phyloP scores from a whole-genome alignment of 2,113 vertebrate species.

The Felis chaus region DNA sequence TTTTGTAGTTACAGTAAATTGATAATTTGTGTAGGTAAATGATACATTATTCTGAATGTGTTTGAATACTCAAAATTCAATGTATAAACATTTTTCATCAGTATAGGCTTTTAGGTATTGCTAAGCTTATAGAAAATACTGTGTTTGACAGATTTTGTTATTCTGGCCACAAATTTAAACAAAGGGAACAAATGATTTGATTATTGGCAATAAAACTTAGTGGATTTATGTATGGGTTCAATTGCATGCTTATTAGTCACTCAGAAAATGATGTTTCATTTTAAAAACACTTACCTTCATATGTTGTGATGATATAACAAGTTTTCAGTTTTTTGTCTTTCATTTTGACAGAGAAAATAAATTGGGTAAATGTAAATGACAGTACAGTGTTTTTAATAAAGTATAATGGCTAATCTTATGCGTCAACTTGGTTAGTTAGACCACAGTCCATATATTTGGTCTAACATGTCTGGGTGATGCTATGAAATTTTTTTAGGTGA shows the following conservation, averaged over 20 bases:
- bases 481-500: not conserved
- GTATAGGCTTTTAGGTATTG: not conserved
- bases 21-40: constrained; percentile 42
- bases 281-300: not conserved
- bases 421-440: not conserved
- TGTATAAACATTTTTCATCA: not conserved
- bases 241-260: not conserved
- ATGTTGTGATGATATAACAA: not conserved
- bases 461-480: not conserved
- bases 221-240: not conserved
- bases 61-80: constrained; percentile 4
- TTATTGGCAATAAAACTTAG: not conserved
- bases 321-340: not conserved
- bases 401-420: not conserved
- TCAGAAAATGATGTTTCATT: not conserved
- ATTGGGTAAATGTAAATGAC: not conserved
- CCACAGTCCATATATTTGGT: not conserved
- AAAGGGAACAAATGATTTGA: not conserved
- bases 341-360: not conserved
- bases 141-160: not conserved
- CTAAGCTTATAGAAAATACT: not conserved
- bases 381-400: not conserved
- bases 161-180: constrained; percentile 11
- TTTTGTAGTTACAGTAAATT: constrained; percentile 40
- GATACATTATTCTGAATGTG: constrained; percentile 55